phyloP scores from a whole-genome alignment of 2,113 vertebrate genomes.

The Dissostichus mawsoni region DNA sequence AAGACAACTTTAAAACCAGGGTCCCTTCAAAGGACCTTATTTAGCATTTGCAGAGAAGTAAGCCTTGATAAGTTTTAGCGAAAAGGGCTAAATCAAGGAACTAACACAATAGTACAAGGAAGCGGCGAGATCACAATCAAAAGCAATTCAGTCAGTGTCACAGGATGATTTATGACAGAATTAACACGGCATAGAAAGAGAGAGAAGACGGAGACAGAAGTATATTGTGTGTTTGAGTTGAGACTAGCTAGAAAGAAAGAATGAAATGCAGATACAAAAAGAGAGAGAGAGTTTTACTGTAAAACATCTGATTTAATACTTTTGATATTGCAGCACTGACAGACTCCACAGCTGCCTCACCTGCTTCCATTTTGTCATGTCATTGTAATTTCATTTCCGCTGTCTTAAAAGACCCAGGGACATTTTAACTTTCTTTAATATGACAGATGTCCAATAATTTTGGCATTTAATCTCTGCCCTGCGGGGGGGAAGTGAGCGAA shows the following conservation, averaged over 20 bases:
- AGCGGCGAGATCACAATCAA: conserved; percentile 71
- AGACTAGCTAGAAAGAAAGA: conserved; percentile 34
- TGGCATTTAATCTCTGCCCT: conserved; percentile 73
- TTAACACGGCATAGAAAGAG: conserved; percentile 58
- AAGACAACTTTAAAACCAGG: conserved; percentile 42
- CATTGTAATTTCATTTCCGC: conserved; percentile 70
- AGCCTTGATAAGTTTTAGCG: conserved; percentile 35
- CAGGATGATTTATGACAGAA: conserved; percentile 68
- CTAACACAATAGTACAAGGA: conserved; percentile 60
- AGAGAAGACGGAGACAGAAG: conserved; percentile 26
- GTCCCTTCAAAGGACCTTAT: conserved; percentile 28
- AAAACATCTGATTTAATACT: conserved; percentile 61
- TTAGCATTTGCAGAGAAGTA: conserved; percentile 41
- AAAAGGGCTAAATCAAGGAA: conserved; percentile 45
- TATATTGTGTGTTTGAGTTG: conserved; percentile 29
- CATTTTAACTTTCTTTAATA: conserved; percentile 76
- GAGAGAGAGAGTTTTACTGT: conserved; percentile 27
- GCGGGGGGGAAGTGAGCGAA: conserved; percentile 60
- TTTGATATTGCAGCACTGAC: conserved; percentile 38
- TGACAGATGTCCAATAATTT: conserved; percentile 82
- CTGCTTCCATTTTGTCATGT: conserved; percentile 71
- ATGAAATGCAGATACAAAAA: neutral
- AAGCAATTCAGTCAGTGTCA: conserved; percentile 69
- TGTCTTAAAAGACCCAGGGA: conserved; percentile 69
- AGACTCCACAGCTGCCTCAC: conserved; percentile 50